Conservation (phyloP, 2,797 vertebrate species). For the Poeciliopsis turneri region DNA sequence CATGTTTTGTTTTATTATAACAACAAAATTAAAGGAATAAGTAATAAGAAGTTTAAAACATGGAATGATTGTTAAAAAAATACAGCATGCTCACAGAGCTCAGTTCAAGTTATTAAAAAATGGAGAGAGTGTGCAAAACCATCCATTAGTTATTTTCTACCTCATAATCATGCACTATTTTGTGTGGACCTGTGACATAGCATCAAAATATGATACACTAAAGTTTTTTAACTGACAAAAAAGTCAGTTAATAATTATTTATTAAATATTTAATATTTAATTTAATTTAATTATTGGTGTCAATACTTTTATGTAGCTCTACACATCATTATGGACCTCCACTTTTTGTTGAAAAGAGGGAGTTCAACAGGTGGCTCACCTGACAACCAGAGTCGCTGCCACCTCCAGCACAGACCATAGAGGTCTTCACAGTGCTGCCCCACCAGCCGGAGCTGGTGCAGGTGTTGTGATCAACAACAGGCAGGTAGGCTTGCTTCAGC, state of each 20-base stretch:
- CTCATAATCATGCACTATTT: neutral
- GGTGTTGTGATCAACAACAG: conserved; percentile 78
- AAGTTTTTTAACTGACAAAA: neutral
- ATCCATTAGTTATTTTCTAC: neutral
- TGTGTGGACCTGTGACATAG: too few species aligned
- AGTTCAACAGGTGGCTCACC: conserved; percentile 60
- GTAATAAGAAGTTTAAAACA: too few species aligned
- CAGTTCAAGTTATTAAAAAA: too few species aligned
- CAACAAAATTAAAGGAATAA: too few species aligned
- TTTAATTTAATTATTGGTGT: too few species aligned
- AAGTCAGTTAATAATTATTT: neutral
- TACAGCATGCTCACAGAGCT: too few species aligned
- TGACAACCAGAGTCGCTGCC: conserved; percentile 85
- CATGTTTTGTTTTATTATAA: neutral
- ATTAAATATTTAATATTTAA: too few species aligned
- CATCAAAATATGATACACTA: neutral
- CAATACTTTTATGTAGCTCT: neutral
- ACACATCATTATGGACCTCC: neutral
- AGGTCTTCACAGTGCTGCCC: conserved; percentile 85
- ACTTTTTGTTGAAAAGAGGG: neutral
- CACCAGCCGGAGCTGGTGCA: conserved; percentile 85
- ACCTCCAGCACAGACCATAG: conserved; percentile 91
- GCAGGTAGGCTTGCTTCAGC: conserved; percentile 88
- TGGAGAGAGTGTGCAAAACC: neutral
- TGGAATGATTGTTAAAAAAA: too few species aligned